Evolutionary conservation across 2,888 invertebrate genomes (phyloP), one percentile per base, ranked within the genome.

Genomic region (Ferrisia virgata): DNA sequence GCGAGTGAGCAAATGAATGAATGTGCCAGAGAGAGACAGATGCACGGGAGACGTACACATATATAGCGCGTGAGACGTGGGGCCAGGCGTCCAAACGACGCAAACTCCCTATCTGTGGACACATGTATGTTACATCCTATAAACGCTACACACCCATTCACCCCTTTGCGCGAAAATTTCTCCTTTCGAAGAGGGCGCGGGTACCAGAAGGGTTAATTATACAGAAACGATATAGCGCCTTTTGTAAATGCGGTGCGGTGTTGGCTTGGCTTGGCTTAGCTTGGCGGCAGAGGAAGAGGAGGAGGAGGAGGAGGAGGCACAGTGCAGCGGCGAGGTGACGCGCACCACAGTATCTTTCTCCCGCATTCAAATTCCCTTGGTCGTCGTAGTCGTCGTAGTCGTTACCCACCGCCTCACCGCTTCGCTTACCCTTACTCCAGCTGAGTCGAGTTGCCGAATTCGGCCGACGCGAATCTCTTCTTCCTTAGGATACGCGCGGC

Each of bases 51-150:
- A 2, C 11, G 15, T 43, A 28, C n/a, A 39, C 36, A 36, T 11
- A 43, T 25, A 40, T 36, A 40, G 69, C 40, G 82, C 36, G 25
- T n/a, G n/a, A n/a, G 82, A 69, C 28, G 82, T 72, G 82, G 82
- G 82, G 82, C 82, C 82, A 82, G 82, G 72, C 82, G 82, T 82
- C 82, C 82, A 82, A 82, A 82, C 82, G 82, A 82, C 82, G 82
- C 82, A 82, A 82, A 82, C 82, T 82, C 82, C 69, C 82, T 82
- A 82, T 82, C 82, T 82, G 82, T 82, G 82, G 82, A 82, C 82
- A 82, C 82, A 82, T 82, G 82, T 82, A 82, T 82, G 82, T 82
- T 82, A 82, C 82, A 82, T 82, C 82, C 82, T 82, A 82, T 82
- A 82, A 82, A 82, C 82, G 72, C 76, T 82, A 69, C 69, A 82